phyloP scores from a whole-genome alignment of 2,797 vertebrate species.

The Coendou prehensilis region DNA sequence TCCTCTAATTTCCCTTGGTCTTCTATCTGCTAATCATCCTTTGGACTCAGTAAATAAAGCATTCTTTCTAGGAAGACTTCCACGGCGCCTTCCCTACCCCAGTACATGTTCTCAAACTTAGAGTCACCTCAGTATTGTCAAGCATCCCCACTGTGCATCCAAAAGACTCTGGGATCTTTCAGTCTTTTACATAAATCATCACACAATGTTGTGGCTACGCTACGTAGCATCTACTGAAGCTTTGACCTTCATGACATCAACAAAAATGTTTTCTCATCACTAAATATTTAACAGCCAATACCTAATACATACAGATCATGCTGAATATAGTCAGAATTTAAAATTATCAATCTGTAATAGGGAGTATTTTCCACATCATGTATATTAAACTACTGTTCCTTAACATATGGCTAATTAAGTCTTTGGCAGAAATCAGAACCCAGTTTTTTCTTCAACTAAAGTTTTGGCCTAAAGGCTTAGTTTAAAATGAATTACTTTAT shows the following conservation, averaged over 20 bases:
- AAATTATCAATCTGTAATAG: constrained; percentile 46
- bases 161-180: not conserved
- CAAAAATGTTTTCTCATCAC: not conserved
- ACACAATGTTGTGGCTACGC: not conserved
- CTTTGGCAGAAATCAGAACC: constrained; percentile 60
- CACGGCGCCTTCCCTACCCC: not conserved
- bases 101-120: not conserved
- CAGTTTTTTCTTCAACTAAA: constrained; percentile 21
- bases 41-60: not conserved
- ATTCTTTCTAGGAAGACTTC: not conserved
- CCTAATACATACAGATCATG: not conserved
- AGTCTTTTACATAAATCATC: not conserved
- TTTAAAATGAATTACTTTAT: constrained; percentile 63
- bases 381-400: constrained; percentile 26
- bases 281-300: not conserved
- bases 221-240: not conserved
- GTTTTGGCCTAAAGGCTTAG: constrained; percentile 38
- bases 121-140: not conserved
- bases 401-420: constrained; percentile 69
- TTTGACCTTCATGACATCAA: not conserved
- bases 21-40: not conserved
- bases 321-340: not conserved
- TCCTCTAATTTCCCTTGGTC: not conserved
- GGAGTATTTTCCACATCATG: not conserved
- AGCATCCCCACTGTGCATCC: not conserved